phyloP scores from a whole-genome alignment of 2,888 invertebrate genomes.

The Agapostemon virescens region DNA sequence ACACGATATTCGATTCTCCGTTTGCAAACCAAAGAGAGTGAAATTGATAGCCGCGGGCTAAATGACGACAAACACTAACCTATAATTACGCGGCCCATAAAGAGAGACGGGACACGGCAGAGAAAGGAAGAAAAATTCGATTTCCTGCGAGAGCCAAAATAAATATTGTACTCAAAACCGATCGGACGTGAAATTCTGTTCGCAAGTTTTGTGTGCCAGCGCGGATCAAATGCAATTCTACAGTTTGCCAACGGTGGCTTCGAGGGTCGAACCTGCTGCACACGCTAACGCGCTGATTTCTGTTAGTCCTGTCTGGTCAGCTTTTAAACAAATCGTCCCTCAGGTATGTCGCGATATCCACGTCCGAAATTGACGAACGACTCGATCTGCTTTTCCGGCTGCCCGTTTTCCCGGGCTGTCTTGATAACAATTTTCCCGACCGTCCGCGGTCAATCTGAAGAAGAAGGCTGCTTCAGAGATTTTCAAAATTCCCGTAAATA shows the following conservation, averaged over 20 bases:
- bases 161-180: slow-evolving; percentile 2
- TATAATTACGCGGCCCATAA: background rate
- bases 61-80: slow-evolving; percentile 1
- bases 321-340: background rate
- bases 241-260: background rate
- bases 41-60: background rate
- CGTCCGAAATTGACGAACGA: background rate
- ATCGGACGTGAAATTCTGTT: slow-evolving; percentile 9
- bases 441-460: background rate
- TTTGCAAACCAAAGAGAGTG: background rate
- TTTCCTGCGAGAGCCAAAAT: background rate
- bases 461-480: slow-evolving; percentile 3
- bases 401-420: background rate
- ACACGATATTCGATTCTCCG: background rate
- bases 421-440: background rate
- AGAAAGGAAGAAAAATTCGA: background rate
- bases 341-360: background rate
- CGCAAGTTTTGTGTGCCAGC: slow-evolving; percentile 2
- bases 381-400: background rate
- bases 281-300: background rate
- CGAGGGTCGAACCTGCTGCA: background rate
- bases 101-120: background rate
- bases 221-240: slow-evolving; percentile 1
- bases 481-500: slow-evolving; percentile 34
- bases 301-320: background rate